Percentiles rank a stretch among this genome's conserved stretches.
Evolutionary conservation across 2,113 vertebrate species (phyloP).

Genomic region (Silurus asotus): DNA sequence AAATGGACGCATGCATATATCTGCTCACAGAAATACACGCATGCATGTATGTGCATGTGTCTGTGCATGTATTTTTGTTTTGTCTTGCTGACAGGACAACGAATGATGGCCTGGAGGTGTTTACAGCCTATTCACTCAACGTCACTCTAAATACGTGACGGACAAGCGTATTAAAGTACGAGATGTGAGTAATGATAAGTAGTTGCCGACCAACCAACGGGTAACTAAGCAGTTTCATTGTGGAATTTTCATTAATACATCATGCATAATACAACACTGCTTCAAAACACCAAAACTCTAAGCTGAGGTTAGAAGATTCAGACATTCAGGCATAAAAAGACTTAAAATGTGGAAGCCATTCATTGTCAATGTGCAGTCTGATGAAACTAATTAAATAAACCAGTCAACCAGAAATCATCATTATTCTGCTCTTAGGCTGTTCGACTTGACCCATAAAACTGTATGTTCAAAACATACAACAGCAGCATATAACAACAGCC

Average conservation of each 20-base stretch:
- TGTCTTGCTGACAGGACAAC: constrained; percentile 35
- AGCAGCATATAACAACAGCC: background rate
- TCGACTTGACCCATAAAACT: background rate
- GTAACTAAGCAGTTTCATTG: background rate
- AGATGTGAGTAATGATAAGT: background rate
- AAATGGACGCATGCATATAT: constrained; percentile 61
- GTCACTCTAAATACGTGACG: constrained; percentile 26
- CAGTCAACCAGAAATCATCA: background rate
- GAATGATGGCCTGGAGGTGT: constrained; percentile 37
- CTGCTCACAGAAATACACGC: constrained; percentile 44
- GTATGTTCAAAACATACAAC: background rate
- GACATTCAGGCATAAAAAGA: background rate
- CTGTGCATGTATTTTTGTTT: constrained; percentile 42
- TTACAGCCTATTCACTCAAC: constrained; percentile 34
- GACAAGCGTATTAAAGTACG: background rate
- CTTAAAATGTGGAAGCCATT: background rate
- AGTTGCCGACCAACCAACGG: background rate
- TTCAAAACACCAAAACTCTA: background rate
- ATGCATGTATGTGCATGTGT: constrained; percentile 4
- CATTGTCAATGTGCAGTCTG: background rate
- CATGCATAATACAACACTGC: background rate
- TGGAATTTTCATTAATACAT: too few species aligned
- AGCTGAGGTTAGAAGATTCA: background rate
- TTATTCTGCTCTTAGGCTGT: background rate
- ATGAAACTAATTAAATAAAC: background rate